phyloP scores from a whole-genome alignment of 2,113 vertebrate genomes.

The Acanthisitta chloris region DNA sequence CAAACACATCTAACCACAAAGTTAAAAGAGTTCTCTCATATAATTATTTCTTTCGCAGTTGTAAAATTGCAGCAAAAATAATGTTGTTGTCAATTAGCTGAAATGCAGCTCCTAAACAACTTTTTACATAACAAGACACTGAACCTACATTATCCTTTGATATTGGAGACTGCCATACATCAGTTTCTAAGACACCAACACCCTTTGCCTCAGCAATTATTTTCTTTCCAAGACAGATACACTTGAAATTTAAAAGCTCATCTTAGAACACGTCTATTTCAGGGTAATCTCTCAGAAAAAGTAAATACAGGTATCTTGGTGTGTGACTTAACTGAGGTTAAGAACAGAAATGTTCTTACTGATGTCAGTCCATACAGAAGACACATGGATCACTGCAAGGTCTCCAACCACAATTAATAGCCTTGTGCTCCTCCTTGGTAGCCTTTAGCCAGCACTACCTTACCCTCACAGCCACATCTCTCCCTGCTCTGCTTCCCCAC shows the following conservation, averaged over 20 bases:
- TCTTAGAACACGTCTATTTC: not conserved
- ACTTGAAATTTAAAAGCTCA: not conserved
- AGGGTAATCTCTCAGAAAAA: not conserved
- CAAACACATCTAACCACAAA: not conserved
- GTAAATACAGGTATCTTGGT: not conserved
- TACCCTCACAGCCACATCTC: not conserved
- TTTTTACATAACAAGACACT: not conserved
- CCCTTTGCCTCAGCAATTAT: not conserved
- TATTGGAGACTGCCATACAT: rapidly evolving
- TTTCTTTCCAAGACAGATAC: not conserved
- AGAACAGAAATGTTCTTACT: not conserved
- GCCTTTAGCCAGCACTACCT: not conserved
- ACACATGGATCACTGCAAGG: not conserved
- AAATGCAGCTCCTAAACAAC: not conserved
- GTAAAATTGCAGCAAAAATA: not conserved
- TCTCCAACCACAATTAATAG: not conserved
- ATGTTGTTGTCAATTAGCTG: not conserved
- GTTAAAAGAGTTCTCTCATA: not conserved
- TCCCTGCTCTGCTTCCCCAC: rapidly evolving
- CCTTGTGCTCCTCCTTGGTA: not conserved
- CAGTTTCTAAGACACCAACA: not conserved
- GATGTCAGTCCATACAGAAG: not conserved
- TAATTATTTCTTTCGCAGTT: not conserved
- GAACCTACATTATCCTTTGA: not conserved
- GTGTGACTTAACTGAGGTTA: not conserved